Percentiles rank a stretch among this genome's conserved stretches.
phyloP scores from a whole-genome alignment of 2,113 vertebrate species.

The Aythya baeri region DNA sequence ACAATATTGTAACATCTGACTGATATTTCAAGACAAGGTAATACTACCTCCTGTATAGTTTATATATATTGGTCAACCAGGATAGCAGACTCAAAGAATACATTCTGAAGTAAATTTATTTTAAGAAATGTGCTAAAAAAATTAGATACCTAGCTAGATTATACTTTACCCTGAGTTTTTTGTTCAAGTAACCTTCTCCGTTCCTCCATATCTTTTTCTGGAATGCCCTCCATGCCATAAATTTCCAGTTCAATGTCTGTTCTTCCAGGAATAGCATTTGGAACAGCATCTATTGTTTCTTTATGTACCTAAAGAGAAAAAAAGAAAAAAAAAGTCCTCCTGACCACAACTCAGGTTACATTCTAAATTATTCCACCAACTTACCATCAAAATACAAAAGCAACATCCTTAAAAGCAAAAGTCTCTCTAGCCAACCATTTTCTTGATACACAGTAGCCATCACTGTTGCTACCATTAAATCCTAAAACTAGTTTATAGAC shows the following conservation, averaged over 20 bases:
- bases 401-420: neutral
- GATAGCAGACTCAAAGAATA: neutral
- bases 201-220: slow-evolving; percentile 99
- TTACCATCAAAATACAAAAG: neutral
- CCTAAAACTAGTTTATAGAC: neutral
- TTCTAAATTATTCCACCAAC: neutral
- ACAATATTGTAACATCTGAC: too few relatives aligned
- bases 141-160: neutral
- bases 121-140: neutral
- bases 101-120: neutral
- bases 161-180: slow-evolving; percentile 91
- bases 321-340: neutral
- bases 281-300: slow-evolving; percentile 97
- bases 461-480: neutral
- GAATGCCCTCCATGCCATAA: slow-evolving; percentile 99
- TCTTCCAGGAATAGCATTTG: slow-evolving; percentile 97
- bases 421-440: neutral
- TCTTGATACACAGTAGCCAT: neutral
- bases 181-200: slow-evolving; percentile 93
- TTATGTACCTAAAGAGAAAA: slow-evolving; percentile 89
- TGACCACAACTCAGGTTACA: neutral
- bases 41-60: neutral
- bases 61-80: neutral
- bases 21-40: neutral
- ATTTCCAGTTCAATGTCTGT: slow-evolving; percentile 98